Evolutionary conservation across 2,113 vertebrate genomes (phyloP).

Genomic region (Phrynosoma blainvillii): DNA sequence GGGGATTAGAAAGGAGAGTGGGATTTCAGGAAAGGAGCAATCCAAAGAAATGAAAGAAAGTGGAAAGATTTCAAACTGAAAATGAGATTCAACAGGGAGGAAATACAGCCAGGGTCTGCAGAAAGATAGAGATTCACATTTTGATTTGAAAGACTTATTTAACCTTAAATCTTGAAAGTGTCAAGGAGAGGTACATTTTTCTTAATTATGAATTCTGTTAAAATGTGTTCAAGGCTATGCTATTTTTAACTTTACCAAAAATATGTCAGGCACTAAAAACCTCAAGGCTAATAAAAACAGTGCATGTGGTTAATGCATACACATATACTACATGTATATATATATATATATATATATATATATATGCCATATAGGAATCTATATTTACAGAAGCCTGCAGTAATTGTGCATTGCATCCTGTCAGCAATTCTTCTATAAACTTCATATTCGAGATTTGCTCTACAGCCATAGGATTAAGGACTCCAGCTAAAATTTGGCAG

Average conservation of each 20-base stretch:
- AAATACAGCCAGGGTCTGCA: not conserved
- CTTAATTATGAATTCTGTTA: slow-evolving; percentile 24
- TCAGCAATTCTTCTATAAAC: slow-evolving; percentile 59
- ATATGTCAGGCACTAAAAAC: not conserved
- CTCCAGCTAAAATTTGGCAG: slow-evolving; percentile 43
- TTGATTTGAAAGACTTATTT: not conserved
- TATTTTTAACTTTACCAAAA: slow-evolving; percentile 33
- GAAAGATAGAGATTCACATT: not conserved
- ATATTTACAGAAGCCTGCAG: slow-evolving; percentile 51
- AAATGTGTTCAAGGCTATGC: slow-evolving; percentile 6
- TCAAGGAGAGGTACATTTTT: slow-evolving; percentile 19
- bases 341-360: slow-evolving; percentile 29
- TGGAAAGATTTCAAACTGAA: not conserved
- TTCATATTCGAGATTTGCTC: slow-evolving; percentile 51
- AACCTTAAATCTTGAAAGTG: not conserved
- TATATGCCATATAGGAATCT: not conserved
- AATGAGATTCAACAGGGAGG: not conserved
- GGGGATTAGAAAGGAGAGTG: not conserved
- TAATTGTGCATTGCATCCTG: slow-evolving; percentile 38
- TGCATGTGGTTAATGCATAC: not conserved
- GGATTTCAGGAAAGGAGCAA: not conserved
- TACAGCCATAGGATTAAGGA: slow-evolving; percentile 42
- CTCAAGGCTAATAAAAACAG: slow-evolving; percentile 22
- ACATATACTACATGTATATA: not conserved
- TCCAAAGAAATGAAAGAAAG: not conserved